Percentiles rank a stretch among this genome's conserved stretches.
Conservation (phyloP, 1,140 invertebrate genomes). For the Tetramorium alpestre region DNA sequence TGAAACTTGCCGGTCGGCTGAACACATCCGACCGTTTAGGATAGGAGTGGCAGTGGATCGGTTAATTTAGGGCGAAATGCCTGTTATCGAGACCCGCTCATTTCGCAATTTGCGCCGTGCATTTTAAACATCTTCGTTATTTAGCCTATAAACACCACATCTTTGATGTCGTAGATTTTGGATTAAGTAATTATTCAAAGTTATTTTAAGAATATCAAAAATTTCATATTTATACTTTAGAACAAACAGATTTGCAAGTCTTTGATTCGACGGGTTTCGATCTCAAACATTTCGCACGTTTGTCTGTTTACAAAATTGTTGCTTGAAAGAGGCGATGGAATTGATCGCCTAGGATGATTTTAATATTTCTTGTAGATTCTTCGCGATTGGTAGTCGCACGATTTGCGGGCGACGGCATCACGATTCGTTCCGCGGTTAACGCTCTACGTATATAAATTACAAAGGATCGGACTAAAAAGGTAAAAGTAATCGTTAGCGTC, state of each 20-base stretch:
- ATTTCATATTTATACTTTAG: neutral
- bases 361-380: neutral
- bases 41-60: conserved; percentile 68
- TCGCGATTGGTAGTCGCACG: conserved; percentile 64
- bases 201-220: neutral
- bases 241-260: neutral
- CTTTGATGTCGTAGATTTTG: neutral
- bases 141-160: neutral
- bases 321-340: conserved; percentile 11
- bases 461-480: conserved; percentile 68
- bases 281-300: neutral
- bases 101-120: neutral
- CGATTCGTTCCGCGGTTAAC: conserved; percentile 49
- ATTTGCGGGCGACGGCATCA: conserved; percentile 46
- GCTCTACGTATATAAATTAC: conserved; percentile 68
- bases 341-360: neutral
- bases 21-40: conserved; percentile 55
- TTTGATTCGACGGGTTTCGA: neutral
- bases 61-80: conserved; percentile 16
- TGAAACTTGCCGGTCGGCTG: conserved; percentile 57
- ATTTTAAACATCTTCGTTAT: neutral
- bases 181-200: neutral
- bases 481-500: conserved; percentile 71
- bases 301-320: neutral
- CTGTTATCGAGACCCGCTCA: conserved; percentile 7